phyloP scores from a whole-genome alignment of 1,140 invertebrate genomes.

The Euschistus heros region DNA sequence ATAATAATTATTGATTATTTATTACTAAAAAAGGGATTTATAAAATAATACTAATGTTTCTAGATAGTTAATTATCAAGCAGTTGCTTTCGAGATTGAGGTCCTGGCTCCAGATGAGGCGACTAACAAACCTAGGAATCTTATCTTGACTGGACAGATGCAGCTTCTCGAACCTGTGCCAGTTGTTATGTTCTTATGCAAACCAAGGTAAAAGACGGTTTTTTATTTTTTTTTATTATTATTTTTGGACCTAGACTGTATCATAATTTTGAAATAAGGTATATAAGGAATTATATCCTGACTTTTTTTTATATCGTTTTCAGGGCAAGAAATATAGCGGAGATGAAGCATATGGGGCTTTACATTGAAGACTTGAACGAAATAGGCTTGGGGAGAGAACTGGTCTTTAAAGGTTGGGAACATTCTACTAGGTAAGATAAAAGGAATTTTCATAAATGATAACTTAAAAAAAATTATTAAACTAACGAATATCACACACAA shows the following conservation, averaged over 20 bases:
- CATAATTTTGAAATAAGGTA: no score
- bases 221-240: conserved; percentile 9
- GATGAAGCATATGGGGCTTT: conserved; percentile 62
- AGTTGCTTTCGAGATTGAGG: not conserved
- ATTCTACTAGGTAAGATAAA: conserved; percentile 61
- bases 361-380: conserved; percentile 73
- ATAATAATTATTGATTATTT: no score
- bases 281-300: not conserved
- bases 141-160: conserved; percentile 74
- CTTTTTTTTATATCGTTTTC: not conserved
- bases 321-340: conserved; percentile 69
- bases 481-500: not conserved
- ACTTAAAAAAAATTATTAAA: not conserved
- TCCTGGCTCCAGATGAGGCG: not conserved
- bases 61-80: no score
- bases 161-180: conserved; percentile 64
- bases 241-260: no score
- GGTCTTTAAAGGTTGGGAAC: conserved; percentile 76
- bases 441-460: not conserved
- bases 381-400: conserved; percentile 76
- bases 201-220: conserved; percentile 54
- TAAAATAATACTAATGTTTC: no score
- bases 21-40: no score
- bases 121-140: conserved; percentile 37
- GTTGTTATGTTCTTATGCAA: conserved; percentile 73